Conservation (phyloP, 2,888 invertebrate species). For the Agrotis exclamationis region DNA sequence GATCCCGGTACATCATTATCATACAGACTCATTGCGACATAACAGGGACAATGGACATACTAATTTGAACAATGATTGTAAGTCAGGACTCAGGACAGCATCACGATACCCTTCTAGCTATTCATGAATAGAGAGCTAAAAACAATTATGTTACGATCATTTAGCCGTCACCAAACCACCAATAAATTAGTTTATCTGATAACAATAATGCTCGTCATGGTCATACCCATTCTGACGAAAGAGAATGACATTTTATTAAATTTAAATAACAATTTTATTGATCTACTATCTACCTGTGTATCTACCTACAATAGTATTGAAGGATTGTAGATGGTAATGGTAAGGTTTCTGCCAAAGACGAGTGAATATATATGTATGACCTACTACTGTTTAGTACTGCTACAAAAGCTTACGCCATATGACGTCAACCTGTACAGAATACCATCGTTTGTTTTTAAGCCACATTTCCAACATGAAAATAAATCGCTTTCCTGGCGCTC, state of each 20-base stretch:
- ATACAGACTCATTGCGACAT: no score
- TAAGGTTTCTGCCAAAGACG: no score
- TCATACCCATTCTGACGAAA: neutral
- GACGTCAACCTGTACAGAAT: conserved; percentile 38
- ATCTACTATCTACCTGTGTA: neutral
- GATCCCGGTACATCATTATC: no score
- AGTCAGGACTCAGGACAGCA: neutral
- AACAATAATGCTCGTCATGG: neutral
- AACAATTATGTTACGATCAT: neutral
- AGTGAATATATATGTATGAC: no score
- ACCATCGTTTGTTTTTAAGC: conserved; percentile 38
- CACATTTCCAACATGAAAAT: conserved; percentile 52
- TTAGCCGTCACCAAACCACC: neutral
- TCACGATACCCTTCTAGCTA: neutral
- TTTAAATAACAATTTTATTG: neutral
- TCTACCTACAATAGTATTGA: no score
- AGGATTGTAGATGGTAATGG: no score
- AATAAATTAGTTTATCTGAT: neutral
- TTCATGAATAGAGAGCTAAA: neutral
- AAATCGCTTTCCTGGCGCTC: conserved; percentile 50
- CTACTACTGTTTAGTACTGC: no score
- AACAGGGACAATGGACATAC: no score
- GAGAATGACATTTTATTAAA: neutral
- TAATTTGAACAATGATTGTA: no score
- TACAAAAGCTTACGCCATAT: conserved; percentile 8